phyloP scores from a whole-genome alignment of 2,113 vertebrate species.

The Gavialis gangeticus region DNA sequence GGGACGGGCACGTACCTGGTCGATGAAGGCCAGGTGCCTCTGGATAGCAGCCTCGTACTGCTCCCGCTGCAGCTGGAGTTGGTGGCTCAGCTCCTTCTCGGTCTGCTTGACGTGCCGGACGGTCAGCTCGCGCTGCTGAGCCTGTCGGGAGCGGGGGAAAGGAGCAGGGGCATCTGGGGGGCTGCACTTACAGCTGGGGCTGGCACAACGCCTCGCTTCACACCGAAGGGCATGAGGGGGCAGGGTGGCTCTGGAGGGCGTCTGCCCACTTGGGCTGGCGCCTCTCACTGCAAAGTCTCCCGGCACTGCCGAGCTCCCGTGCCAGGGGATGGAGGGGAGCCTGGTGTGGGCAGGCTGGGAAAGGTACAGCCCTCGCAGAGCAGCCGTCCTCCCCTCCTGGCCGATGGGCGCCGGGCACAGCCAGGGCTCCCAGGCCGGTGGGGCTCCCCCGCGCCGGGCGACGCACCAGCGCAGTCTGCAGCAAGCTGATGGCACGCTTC shows the following conservation, averaged over 20 bases:
- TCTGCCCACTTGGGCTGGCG: not conserved
- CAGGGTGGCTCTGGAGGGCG: rapidly evolving
- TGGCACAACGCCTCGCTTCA: not conserved
- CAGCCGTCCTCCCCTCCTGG: too few relatives aligned
- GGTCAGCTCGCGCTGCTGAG: conserved; percentile 91
- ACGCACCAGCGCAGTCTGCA: conserved; percentile 90
- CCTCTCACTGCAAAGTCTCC: rapidly evolving
- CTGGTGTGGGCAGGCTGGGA: too few relatives aligned
- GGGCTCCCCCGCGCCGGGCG: not conserved
- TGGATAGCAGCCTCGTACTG: conserved; percentile 94
- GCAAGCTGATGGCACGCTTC: conserved; percentile 84
- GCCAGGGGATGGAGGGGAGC: not conserved
- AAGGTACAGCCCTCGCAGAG: not conserved
- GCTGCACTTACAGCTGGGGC: not conserved
- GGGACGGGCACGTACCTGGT: conserved; percentile 83
- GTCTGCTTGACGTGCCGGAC: conserved; percentile 86
- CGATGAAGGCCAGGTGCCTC: conserved; percentile 93
- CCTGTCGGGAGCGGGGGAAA: conserved; percentile 66
- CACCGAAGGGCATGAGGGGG: not conserved
- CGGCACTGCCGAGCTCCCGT: rapidly evolving
- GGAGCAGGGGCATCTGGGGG: not conserved
- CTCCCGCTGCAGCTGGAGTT: conserved; percentile 88
- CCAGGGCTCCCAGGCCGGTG: too few relatives aligned
- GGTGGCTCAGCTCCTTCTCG: conserved; percentile 87
- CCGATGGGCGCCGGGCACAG: too few relatives aligned